Conservation (phyloP, 2,888 invertebrate species). For the Cordilura impudica region DNA sequence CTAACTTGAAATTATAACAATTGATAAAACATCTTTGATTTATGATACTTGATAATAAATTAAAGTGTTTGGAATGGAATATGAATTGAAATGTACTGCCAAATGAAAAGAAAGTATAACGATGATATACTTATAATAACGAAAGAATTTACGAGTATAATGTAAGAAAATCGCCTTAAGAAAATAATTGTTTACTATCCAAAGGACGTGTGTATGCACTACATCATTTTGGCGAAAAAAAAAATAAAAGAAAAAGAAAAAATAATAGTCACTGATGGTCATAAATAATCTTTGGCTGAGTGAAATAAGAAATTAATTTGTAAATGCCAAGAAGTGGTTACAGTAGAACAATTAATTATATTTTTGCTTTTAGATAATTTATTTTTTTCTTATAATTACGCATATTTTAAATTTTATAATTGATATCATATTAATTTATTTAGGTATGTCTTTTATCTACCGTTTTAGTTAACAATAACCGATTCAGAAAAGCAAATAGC, state of each 20-base stretch:
- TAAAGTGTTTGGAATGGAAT: constrained; percentile 9
- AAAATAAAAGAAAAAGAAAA: not conserved
- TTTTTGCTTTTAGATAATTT: constrained; percentile 19
- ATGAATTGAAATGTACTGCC: not conserved
- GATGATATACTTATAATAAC: not conserved
- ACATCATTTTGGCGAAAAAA: not conserved
- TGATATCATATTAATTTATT: no score
- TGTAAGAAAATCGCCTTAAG: not conserved
- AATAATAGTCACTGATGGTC: constrained; percentile 5
- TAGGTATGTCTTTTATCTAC: no score
- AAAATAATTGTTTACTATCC: constrained; percentile 29
- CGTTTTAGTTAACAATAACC: no score
- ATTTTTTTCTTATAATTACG: no score
- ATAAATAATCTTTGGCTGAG: constrained; percentile 39
- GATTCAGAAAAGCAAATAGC: no score
- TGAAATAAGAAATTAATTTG: constrained; percentile 74
- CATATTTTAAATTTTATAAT: no score
- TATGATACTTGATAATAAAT: constrained; percentile 28
- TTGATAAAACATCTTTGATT: constrained; percentile 25
- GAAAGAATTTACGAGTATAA: not conserved
- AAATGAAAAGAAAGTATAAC: not conserved
- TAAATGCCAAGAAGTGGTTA: not conserved
- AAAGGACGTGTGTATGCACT: not conserved
- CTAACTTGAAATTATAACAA: not conserved
- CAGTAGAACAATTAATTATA: constrained; percentile 7